phyloP scores from a whole-genome alignment of 2,113 vertebrate species.

The Montifringilla adamsi region DNA sequence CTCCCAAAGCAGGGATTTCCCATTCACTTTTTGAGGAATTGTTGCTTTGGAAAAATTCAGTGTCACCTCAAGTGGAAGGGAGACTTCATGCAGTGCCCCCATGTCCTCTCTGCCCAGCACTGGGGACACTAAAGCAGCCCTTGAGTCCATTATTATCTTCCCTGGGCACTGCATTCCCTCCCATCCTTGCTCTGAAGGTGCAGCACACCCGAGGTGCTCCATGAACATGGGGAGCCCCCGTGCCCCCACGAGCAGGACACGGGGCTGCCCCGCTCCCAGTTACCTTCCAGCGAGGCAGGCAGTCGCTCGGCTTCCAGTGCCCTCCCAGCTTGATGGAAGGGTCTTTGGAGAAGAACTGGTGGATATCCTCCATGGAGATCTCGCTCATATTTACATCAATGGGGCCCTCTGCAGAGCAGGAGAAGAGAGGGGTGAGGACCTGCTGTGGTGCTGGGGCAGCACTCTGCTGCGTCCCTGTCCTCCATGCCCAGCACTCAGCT shows the following conservation, averaged over 20 bases:
- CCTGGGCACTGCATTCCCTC: background rate
- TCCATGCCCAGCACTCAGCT: background rate
- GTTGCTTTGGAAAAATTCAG: background rate
- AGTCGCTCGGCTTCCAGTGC: conserved; percentile 91
- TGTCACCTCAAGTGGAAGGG: rapidly evolving
- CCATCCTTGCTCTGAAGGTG: background rate
- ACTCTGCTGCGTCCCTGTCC: background rate
- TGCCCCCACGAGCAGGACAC: rapidly evolving
- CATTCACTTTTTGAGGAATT: background rate
- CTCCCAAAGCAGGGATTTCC: background rate
- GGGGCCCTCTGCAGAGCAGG: conserved; percentile 79
- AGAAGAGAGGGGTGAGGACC: background rate
- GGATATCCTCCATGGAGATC: conserved; percentile 85
- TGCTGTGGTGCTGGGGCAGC: background rate
- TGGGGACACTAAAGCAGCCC: background rate
- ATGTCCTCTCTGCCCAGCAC: background rate
- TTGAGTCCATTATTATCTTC: background rate
- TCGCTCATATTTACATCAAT: conserved; percentile 94
- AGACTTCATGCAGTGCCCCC: background rate
- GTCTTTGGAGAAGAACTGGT: conserved; percentile 80
- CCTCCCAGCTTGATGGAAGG: conserved; percentile 81
- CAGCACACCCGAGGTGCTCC: background rate
- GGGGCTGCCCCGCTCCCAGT: background rate
- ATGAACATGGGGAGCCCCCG: rapidly evolving
- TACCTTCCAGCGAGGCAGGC: conserved; percentile 95